These are phyloP conservation scores for Gymnocheta viridis DNA, from an alignment of 2,888 invertebrate genomes.

Conservation along the genomic window DNA sequence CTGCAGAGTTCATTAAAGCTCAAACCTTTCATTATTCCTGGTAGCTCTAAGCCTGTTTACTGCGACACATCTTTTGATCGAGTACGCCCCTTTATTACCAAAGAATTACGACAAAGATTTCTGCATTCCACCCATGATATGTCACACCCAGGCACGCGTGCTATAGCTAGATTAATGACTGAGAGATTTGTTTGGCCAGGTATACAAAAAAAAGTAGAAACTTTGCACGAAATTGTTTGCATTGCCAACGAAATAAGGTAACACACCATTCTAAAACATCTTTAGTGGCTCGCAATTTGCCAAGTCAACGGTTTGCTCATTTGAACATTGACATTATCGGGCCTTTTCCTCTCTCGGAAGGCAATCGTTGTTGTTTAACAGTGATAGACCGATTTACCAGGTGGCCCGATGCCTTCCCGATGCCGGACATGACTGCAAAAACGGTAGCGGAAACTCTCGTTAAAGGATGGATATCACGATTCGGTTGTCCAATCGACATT, in stretches of 20 bases:
- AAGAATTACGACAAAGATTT: conserved; percentile 46
- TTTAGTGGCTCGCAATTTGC: background rate
- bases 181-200: conserved; percentile 73
- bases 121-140: conserved; percentile 64
- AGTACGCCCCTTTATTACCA: conserved; percentile 66
- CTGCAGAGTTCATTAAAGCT: background rate
- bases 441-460: background rate
- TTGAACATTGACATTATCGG: conserved; percentile 74
- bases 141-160: conserved; percentile 40
- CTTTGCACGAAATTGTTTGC: conserved; percentile 55
- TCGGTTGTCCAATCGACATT: too few relatives aligned
- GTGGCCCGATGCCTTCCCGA: background rate
- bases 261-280: background rate
- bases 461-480: too few relatives aligned
- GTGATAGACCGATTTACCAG: background rate
- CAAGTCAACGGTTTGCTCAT: conserved; percentile 36
- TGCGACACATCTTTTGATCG: conserved; percentile 25
- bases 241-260: conserved; percentile 55
- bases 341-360: conserved; percentile 41
- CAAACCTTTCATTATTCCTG: conserved; percentile 21
- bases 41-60: conserved; percentile 3
- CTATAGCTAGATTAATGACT: conserved; percentile 61
- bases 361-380: background rate
- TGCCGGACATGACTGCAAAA: background rate
- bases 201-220: conserved; percentile 66